A percentile compares a stretch with the other conserved stretches of the same genome.
phyloP scores from a whole-genome alignment of 2,888 invertebrate species.

The Sinelater perroti region DNA sequence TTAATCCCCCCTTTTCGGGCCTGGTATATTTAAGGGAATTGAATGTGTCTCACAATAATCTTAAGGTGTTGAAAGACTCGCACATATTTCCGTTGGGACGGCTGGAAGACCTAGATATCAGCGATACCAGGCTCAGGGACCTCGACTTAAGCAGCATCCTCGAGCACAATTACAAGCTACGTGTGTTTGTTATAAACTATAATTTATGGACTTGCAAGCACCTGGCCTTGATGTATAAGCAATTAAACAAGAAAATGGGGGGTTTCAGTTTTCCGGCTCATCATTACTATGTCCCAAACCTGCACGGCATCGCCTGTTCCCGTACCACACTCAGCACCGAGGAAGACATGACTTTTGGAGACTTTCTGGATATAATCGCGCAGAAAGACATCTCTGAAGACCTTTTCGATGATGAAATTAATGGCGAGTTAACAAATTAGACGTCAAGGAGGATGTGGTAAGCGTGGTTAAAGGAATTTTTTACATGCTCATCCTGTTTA shows the following conservation, averaged over 20 bases:
- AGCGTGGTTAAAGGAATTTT: constrained; percentile 8
- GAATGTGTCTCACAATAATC: constrained; percentile 27
- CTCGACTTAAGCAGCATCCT: constrained; percentile 17
- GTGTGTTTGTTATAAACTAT: constrained; percentile 23
- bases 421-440: not conserved
- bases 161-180: constrained; percentile 20
- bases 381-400: constrained; percentile 24
- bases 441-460: not conserved
- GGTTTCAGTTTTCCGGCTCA: constrained; percentile 15
- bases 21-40: constrained; percentile 14
- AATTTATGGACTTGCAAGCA: constrained; percentile 33
- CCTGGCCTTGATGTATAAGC: constrained; percentile 25
- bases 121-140: constrained; percentile 16
- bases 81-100: constrained; percentile 22
- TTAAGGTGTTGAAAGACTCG: constrained; percentile 7
- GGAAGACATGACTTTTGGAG: constrained; percentile 17
- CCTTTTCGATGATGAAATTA: constrained; percentile 19
- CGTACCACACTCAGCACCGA: constrained; percentile 8
- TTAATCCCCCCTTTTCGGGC: constrained; percentile 31
- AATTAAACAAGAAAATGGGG: constrained; percentile 18
- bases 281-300: constrained; percentile 30
- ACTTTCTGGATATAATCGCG: constrained; percentile 25
- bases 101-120: constrained; percentile 24
- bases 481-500: constrained; percentile 18
- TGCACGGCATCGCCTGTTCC: constrained; percentile 35